A percentile compares a stretch with the other conserved stretches of the same genome.
phyloP scores from a whole-genome alignment of 2,797 vertebrate species.

The Gymnopithys bicolor region DNA sequence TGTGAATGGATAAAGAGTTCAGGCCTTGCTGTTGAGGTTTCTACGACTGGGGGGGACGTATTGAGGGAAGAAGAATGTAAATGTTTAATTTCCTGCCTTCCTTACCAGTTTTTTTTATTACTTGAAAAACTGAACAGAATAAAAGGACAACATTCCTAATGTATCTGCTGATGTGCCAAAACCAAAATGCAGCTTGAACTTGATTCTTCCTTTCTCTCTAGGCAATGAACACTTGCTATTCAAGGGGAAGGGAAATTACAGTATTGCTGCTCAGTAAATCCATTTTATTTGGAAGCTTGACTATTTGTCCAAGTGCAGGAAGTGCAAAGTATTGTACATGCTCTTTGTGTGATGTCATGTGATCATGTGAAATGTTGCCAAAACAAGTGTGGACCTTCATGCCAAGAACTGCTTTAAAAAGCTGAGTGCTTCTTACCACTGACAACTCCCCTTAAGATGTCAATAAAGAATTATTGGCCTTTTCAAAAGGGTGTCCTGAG shows the following conservation, averaged over 20 bases:
- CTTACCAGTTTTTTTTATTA: not conserved
- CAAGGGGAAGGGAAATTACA: rapidly evolving
- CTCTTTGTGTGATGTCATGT: not conserved
- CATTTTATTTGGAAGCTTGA: not conserved
- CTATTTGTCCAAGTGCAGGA: not conserved
- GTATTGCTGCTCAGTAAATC: not conserved
- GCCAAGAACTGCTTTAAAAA: not conserved
- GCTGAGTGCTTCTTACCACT: not conserved
- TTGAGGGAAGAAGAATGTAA: not conserved
- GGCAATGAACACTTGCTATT: not conserved
- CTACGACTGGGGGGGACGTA: not conserved
- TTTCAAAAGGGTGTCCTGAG: not conserved
- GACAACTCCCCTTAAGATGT: not conserved
- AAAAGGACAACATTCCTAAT: not conserved
- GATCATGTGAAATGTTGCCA: not conserved
- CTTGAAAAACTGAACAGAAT: not conserved
- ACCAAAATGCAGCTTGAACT: not conserved
- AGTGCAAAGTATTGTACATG: not conserved
- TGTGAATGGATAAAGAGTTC: not conserved
- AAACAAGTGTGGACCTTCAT: not conserved
- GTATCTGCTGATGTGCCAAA: not conserved
- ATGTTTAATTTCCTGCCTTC: not conserved
- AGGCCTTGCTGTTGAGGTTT: not conserved
- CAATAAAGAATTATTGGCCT: not conserved
- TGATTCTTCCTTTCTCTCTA: not conserved